Evolutionary conservation across 2,888 invertebrate species (phyloP).

Genomic region (Ectemnius continuus): DNA sequence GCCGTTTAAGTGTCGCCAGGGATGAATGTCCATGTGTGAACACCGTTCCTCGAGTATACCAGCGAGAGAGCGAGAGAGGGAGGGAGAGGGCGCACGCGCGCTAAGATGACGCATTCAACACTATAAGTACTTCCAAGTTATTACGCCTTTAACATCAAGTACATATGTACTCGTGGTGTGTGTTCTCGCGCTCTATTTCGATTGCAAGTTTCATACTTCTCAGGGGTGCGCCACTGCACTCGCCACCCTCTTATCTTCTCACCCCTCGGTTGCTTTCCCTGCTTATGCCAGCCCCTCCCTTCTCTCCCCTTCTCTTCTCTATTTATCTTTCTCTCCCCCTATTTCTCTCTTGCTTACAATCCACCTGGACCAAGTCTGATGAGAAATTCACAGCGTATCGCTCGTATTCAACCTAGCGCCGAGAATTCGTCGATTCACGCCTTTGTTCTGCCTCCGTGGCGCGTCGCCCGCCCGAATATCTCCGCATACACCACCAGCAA

Average conservation of each 20-base stretch:
- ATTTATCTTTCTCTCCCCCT: slow-evolving; percentile 10
- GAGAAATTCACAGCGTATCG: too few relatives aligned
- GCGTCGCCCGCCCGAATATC: too few relatives aligned
- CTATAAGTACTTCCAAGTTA: slow-evolving; percentile 64
- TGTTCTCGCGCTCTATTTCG: slow-evolving; percentile 48
- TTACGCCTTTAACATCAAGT: slow-evolving; percentile 68
- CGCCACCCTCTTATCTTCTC: slow-evolving; percentile 9
- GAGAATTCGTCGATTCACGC: too few relatives aligned
- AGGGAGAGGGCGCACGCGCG: background rate
- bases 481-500: too few relatives aligned
- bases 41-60: too few relatives aligned
- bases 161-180: slow-evolving; percentile 50
- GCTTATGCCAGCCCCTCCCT: slow-evolving; percentile 19
- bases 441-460: too few relatives aligned
- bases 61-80: too few relatives aligned
- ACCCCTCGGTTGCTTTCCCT: background rate
- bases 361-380: too few relatives aligned
- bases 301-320: slow-evolving; percentile 13
- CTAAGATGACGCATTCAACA: background rate
- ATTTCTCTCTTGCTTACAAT: background rate
- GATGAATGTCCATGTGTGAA: background rate
- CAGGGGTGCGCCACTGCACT: slow-evolving; percentile 21
- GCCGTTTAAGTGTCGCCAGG: background rate
- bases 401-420: too few relatives aligned
- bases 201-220: slow-evolving; percentile 60